phyloP scores from a whole-genome alignment of 1,140 invertebrate genomes.

The Ruditapes philippinarum region DNA sequence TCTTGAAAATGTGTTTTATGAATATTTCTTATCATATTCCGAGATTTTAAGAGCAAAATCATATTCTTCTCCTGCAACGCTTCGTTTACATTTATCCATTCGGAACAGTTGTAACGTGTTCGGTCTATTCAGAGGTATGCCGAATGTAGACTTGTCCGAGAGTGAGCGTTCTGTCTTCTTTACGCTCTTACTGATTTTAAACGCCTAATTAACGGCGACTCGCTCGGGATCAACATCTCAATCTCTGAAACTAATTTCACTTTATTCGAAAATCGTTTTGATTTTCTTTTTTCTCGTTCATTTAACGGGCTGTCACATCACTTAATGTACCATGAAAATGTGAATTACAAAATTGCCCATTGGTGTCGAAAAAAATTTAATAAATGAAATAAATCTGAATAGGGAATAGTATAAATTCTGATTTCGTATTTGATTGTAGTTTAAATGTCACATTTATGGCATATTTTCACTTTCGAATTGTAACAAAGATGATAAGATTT shows the following conservation, averaged over 20 bases:
- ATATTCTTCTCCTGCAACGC: not conserved
- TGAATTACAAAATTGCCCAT: conserved; percentile 20
- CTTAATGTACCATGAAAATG: conserved; percentile 44
- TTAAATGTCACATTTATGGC: conserved; percentile 31
- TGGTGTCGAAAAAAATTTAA: conserved; percentile 9
- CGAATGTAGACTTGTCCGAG: not conserved
- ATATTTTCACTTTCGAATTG: not conserved
- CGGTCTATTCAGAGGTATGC: not conserved
- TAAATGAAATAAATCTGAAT: conserved; percentile 33
- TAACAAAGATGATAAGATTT: too few species aligned
- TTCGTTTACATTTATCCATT: conserved; percentile 10
- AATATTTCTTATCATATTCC: conserved; percentile 22
- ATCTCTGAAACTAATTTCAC: conserved; percentile 18
- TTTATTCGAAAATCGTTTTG: conserved; percentile 30
- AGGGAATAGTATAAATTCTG: conserved; percentile 31
- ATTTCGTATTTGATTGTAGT: conserved; percentile 18
- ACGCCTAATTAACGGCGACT: conserved; percentile 12
- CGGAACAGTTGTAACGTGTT: not conserved
- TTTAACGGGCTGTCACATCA: not conserved
- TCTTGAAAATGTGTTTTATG: not conserved
- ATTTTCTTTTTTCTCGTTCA: not conserved
- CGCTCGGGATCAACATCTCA: not conserved
- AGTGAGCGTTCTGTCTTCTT: not conserved
- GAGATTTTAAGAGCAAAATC: not conserved
- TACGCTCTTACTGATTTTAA: conserved; percentile 30